These are phyloP conservation scores for Carapus acus DNA, from an alignment of 2,797 vertebrate genomes.

Conservation along the genomic window DNA sequence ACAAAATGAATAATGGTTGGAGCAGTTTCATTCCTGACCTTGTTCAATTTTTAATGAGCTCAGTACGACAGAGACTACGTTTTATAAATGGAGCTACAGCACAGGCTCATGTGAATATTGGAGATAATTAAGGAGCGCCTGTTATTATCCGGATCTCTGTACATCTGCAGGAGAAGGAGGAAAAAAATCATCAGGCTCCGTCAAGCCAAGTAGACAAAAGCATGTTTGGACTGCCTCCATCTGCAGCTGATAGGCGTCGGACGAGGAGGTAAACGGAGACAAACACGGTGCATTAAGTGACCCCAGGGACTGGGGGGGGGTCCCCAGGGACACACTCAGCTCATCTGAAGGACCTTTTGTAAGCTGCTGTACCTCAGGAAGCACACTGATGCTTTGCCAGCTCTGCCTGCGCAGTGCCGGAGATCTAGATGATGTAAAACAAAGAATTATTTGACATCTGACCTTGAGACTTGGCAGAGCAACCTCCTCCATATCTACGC, in stretches of 20 bases:
- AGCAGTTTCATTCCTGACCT: conserved; percentile 76
- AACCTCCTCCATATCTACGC: conserved; percentile 32
- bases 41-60: conserved; percentile 79
- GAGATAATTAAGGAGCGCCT: conserved; percentile 65
- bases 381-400: conserved; percentile 33
- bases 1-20: conserved; percentile 75
- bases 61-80: conserved; percentile 60
- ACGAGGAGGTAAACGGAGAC: conserved; percentile 49
- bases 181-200: background rate
- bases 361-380: conserved; percentile 42
- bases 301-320: conserved; percentile 43
- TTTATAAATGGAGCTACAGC: conserved; percentile 66
- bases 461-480: conserved; percentile 15
- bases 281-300: conserved; percentile 47
- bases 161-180: conserved; percentile 23
- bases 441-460: conserved; percentile 10
- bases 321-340: conserved; percentile 61
- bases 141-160: conserved; percentile 57
- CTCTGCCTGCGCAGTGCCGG: conserved; percentile 45
- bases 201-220: conserved; percentile 47
- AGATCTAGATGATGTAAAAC: conserved; percentile 14
- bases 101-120: conserved; percentile 64
- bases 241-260: conserved; percentile 47
- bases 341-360: conserved; percentile 56
- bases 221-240: conserved; percentile 37